These are phyloP conservation scores for Machimus atricapillus DNA, from an alignment of 2,888 invertebrate genomes.

Conservation along the genomic window DNA sequence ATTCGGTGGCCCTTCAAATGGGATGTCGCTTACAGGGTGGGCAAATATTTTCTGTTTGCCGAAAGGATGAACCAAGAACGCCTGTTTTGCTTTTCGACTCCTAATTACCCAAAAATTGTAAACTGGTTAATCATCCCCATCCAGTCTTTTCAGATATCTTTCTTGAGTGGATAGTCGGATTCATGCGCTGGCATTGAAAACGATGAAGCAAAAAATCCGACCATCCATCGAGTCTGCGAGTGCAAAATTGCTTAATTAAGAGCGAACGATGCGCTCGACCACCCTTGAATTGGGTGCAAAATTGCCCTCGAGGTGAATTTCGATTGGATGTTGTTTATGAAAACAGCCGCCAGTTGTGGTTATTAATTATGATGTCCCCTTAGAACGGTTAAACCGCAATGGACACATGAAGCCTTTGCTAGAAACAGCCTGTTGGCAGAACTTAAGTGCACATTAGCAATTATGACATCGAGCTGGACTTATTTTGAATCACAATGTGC, in stretches of 20 bases:
- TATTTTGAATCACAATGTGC: not conserved
- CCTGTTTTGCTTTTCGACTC: conserved; percentile 26
- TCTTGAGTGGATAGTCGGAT: not conserved
- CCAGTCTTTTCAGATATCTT: not conserved
- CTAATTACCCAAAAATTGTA: conserved; percentile 31
- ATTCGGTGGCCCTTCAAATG: not conserved
- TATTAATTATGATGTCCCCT: conserved; percentile 16
- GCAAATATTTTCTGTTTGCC: conserved; percentile 33
- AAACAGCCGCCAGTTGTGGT: conserved; percentile 21
- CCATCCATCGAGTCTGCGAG: not conserved
- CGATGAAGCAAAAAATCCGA: not conserved
- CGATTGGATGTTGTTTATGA: conserved; percentile 19
- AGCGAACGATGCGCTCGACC: conserved; percentile 27
- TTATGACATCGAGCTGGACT: not conserved
- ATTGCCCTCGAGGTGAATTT: conserved; percentile 22
- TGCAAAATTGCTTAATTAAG: conserved; percentile 32
- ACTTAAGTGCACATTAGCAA: not conserved
- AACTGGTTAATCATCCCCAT: not conserved
- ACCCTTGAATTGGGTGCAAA: conserved; percentile 25
- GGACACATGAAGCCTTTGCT: not conserved
- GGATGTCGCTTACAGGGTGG: not conserved
- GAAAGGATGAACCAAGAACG: not conserved
- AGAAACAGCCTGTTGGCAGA: not conserved
- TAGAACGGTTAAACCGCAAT: not conserved
- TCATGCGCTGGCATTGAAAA: not conserved